These are phyloP conservation scores for Nemoura dubitans DNA, from an alignment of 2,888 invertebrate genomes.

Conservation along the genomic window DNA sequence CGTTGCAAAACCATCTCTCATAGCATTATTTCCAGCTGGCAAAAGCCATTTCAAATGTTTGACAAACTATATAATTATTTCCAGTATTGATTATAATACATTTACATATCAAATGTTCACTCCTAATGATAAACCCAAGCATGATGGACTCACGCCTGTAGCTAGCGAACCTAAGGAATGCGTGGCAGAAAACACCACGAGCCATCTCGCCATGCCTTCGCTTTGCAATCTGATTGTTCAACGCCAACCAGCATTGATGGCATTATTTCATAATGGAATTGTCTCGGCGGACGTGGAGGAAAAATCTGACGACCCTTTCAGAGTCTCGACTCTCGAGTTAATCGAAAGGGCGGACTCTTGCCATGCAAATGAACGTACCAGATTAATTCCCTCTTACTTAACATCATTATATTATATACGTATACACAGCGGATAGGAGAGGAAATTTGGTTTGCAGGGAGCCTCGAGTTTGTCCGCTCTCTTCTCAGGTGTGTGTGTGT, in stretches of 20 bases:
- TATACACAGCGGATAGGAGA: neutral
- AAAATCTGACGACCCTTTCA: neutral
- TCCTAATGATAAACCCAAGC: neutral
- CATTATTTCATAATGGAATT: neutral
- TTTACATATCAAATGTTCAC: slow-evolving; percentile 12
- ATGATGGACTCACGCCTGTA: neutral
- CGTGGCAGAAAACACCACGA: neutral
- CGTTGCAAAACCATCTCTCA: neutral
- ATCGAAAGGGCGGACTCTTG: neutral
- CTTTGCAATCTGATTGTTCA: neutral
- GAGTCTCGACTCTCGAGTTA: neutral
- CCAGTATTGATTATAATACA: slow-evolving; percentile 2
- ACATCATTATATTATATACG: neutral
- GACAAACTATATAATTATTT: slow-evolving; percentile 12
- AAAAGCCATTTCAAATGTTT: slow-evolving; percentile 2
- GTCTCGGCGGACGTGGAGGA: neutral
- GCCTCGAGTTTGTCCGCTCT: neutral
- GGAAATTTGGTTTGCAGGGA: neutral
- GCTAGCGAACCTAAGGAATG: neutral
- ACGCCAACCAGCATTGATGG: neutral
- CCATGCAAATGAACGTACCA: neutral
- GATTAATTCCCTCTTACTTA: neutral
- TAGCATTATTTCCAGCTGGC: neutral
- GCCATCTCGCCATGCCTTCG: neutral
- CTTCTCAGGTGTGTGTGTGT: neutral